A percentile compares a stretch with the other conserved stretches of the same genome.
Evolutionary conservation across 2,797 vertebrate species (phyloP).

Genomic region (Synanceia verrucosa): DNA sequence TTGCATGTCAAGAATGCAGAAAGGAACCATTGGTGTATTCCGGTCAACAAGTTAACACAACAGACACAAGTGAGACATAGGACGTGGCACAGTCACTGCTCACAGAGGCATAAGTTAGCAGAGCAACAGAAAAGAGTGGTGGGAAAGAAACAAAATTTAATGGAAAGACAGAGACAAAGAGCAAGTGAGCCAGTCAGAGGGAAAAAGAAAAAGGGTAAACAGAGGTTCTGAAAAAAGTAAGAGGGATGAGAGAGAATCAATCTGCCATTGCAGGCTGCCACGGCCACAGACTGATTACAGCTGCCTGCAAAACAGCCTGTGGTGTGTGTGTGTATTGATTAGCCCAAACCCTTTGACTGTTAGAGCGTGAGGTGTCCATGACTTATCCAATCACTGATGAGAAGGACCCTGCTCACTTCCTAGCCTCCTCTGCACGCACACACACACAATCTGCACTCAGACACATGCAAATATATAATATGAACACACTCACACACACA

Average conservation of each 20-base stretch:
- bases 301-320: slow-evolving; percentile 54
- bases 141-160: slow-evolving; percentile 40
- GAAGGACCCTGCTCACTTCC: slow-evolving; percentile 38
- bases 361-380: slow-evolving; percentile 58
- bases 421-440: neutral
- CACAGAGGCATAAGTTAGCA: slow-evolving; percentile 18
- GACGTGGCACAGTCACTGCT: slow-evolving; percentile 1
- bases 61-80: neutral
- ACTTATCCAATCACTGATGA: slow-evolving; percentile 47
- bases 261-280: slow-evolving; percentile 44
- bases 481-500: slow-evolving; percentile 1
- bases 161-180: slow-evolving; percentile 42
- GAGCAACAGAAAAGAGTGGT: slow-evolving; percentile 26
- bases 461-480: neutral
- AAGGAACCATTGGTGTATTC: neutral
- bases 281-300: slow-evolving; percentile 60
- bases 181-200: slow-evolving; percentile 29
- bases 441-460: neutral
- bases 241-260: slow-evolving; percentile 53
- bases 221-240: slow-evolving; percentile 33
- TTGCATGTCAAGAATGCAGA: neutral
- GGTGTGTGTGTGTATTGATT: slow-evolving; percentile 42
- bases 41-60: slow-evolving; percentile 1
- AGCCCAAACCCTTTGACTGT: slow-evolving; percentile 41
- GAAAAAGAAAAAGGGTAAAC: slow-evolving; percentile 32